Conservation (phyloP, 2,888 invertebrate genomes). For the Zygogramma bicolorata region DNA sequence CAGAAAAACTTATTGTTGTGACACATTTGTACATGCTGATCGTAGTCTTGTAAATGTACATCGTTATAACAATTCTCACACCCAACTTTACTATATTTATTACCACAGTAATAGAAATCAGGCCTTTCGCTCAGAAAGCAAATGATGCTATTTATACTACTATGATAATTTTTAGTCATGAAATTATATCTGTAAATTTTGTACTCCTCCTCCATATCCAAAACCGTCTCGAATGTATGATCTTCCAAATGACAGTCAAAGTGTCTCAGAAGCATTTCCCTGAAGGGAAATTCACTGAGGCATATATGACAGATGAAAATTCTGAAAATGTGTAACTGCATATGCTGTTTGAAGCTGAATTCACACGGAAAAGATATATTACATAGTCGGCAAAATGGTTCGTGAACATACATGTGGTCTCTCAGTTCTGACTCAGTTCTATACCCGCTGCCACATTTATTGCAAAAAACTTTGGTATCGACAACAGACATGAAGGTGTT, state of each 20-base stretch:
- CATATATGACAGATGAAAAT: constrained; percentile 57
- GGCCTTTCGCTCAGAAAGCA: constrained; percentile 48
- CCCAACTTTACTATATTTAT: constrained; percentile 48
- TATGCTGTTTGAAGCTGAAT: constrained; percentile 50
- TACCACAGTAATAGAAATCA: constrained; percentile 42
- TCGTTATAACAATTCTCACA: constrained; percentile 55
- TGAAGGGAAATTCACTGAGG: constrained; percentile 51
- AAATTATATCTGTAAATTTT: constrained; percentile 44
- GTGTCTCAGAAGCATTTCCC: constrained; percentile 50
- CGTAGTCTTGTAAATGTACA: constrained; percentile 50
- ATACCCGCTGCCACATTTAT: constrained; percentile 55
- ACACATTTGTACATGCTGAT: constrained; percentile 50
- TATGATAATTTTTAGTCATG: constrained; percentile 38
- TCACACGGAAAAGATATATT: constrained; percentile 48
- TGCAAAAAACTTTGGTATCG: constrained; percentile 51
- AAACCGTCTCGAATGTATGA: constrained; percentile 51
- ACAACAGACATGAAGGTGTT: constrained; percentile 36
- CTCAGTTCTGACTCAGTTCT: constrained; percentile 47
- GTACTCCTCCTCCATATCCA: constrained; percentile 57
- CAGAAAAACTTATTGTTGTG: constrained; percentile 32
- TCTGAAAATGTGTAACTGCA: constrained; percentile 51
- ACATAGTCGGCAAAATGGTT: constrained; percentile 53
- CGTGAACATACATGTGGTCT: constrained; percentile 54
- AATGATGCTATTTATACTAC: constrained; percentile 52
- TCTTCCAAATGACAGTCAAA: constrained; percentile 55